Evolutionary conservation across 2,888 invertebrate genomes (phyloP).

Genomic region (Altica lythri): DNA sequence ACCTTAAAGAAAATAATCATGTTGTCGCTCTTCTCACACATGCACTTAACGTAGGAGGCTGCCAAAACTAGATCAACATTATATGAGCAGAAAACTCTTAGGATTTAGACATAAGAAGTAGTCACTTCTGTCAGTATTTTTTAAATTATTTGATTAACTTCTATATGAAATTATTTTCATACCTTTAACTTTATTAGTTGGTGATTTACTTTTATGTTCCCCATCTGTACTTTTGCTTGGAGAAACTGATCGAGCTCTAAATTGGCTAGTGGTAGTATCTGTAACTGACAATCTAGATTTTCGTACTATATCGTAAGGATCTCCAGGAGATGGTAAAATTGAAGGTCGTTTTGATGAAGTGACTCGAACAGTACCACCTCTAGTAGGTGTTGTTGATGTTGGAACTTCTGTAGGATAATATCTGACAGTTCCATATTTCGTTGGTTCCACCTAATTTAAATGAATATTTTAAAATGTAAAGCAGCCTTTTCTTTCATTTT

Average conservation of each 20-base stretch:
- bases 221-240: slow-evolving; percentile 42
- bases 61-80: too few species aligned
- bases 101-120: too few species aligned
- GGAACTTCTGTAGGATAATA: slow-evolving; percentile 52
- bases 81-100: too few species aligned
- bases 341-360: slow-evolving; percentile 67
- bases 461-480: too few species aligned
- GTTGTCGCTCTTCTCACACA: too few species aligned
- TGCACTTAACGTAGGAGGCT: too few species aligned
- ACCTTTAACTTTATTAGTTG: too few species aligned
- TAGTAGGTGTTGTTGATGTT: slow-evolving; percentile 51
- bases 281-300: slow-evolving; percentile 74
- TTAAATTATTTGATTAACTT: slow-evolving; percentile 54
- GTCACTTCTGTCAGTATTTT: too few species aligned
- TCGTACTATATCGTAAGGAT: slow-evolving; percentile 85
- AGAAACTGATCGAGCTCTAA: slow-evolving; percentile 58
- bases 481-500: too few species aligned
- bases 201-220: slow-evolving; percentile 37
- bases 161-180: slow-evolving; percentile 39
- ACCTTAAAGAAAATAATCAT: too few species aligned
- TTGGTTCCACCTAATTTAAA: slow-evolving; percentile 25
- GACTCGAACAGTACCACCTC: slow-evolving; percentile 69
- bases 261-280: slow-evolving; percentile 46
- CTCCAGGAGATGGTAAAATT: slow-evolving; percentile 66
- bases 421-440: slow-evolving; percentile 69